A percentile compares a stretch with the other conserved stretches of the same genome.
These are phyloP conservation scores for Rattus rattus DNA, from an alignment of 2,113 vertebrate genomes.

Conservation along the genomic window DNA sequence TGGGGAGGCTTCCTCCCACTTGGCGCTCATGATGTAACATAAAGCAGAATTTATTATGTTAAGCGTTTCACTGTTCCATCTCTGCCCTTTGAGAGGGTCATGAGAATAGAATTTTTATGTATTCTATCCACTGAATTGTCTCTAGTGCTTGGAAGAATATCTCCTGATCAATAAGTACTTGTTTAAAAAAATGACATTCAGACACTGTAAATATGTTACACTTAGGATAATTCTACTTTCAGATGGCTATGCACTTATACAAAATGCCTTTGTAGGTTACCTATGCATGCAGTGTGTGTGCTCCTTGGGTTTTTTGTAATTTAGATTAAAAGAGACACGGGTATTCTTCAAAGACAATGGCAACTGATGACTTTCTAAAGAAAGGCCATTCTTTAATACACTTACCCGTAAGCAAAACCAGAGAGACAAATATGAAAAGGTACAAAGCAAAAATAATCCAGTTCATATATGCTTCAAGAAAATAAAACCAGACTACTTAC, in stretches of 20 bases:
- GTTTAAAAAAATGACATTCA: slow-evolving; percentile 8
- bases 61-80: slow-evolving; percentile 20
- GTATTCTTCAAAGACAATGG: neutral
- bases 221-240: slow-evolving; percentile 20
- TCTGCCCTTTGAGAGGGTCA: neutral
- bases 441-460: neutral
- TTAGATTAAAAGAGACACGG: neutral
- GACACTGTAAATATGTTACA: neutral
- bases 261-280: neutral
- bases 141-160: slow-evolving; percentile 20
- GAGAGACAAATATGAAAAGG: neutral
- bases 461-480: neutral
- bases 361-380: neutral
- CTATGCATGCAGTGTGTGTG: neutral
- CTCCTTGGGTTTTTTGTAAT: neutral
- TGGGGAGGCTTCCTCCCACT: neutral
- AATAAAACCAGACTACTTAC: slow-evolving; percentile 87
- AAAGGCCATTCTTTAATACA: neutral
- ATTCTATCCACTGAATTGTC: slow-evolving; percentile 43
- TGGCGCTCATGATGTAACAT: neutral
- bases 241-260: neutral
- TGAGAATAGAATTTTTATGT: slow-evolving; percentile 21
- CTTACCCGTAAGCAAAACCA: slow-evolving; percentile 12
- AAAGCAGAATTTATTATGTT: neutral
- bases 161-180: neutral